phyloP scores from a whole-genome alignment of 1,140 invertebrate genomes.

The Schmidtea mediterranea region DNA sequence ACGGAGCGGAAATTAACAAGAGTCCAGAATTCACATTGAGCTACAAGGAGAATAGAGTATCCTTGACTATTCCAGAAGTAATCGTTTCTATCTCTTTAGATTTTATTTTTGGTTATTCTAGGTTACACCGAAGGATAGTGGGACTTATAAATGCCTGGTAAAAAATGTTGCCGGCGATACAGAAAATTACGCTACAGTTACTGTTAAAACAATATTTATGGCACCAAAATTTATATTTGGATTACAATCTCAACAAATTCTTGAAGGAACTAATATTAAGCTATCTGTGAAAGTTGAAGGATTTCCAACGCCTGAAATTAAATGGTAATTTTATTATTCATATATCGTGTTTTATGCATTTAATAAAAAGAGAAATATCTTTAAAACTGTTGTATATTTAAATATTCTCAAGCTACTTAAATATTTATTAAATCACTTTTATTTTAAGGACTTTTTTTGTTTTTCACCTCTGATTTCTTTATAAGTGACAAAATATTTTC shows the following conservation, averaged over 20 bases:
- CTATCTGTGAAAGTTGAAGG: constrained; percentile 4
- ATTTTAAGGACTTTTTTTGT: too few relatives aligned
- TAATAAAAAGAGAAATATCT: too few relatives aligned
- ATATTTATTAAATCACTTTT: too few relatives aligned
- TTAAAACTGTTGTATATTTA: too few relatives aligned
- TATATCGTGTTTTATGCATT: too few relatives aligned
- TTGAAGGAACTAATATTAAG: not conserved
- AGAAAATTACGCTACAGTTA: constrained; percentile 1
- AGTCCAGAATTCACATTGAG: constrained; percentile 13
- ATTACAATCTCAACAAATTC: not conserved
- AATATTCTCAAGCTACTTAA: too few relatives aligned
- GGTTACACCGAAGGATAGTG: constrained; percentile 3
- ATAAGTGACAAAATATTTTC: too few relatives aligned
- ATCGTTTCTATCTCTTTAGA: too few relatives aligned
- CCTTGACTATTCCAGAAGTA: constrained; percentile 5
- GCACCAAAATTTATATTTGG: not conserved
- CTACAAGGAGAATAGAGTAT: constrained; percentile 16
- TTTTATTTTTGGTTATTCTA: too few relatives aligned
- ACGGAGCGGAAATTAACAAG: constrained; percentile 6
- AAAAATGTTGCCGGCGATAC: constrained; percentile 21
- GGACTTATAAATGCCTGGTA: constrained; percentile 15
- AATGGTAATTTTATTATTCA: constrained; percentile 7
- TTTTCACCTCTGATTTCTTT: too few relatives aligned
- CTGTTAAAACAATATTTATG: not conserved
- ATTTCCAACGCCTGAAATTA: constrained; percentile 5